These are phyloP conservation scores for Sycophila texana DNA, from an alignment of 2,888 invertebrate genomes.

Conservation along the genomic window DNA sequence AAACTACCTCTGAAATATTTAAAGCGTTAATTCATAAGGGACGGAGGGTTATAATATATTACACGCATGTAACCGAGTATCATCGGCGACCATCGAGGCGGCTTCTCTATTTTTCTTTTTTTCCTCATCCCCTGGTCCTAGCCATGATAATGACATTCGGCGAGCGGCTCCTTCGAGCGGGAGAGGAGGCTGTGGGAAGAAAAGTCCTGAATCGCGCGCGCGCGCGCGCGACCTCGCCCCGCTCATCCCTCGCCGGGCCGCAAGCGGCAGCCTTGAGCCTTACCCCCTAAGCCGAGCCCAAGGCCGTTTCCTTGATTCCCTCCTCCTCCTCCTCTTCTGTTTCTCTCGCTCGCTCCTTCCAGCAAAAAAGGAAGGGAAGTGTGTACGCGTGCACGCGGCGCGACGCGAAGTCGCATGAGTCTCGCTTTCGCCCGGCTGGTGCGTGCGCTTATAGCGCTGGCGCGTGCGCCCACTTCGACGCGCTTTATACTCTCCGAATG, in stretches of 20 bases:
- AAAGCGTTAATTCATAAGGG: no score
- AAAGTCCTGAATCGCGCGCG: not conserved
- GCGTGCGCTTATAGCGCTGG: not conserved
- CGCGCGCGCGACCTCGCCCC: not conserved
- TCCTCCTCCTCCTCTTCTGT: not conserved
- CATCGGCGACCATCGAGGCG: not conserved
- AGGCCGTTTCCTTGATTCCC: constrained; percentile 37
- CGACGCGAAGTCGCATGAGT: constrained; percentile 38
- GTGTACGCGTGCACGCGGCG: constrained; percentile 24
- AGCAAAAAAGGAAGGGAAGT: constrained; percentile 9
- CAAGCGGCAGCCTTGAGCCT: constrained; percentile 22
- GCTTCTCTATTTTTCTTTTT: not conserved
- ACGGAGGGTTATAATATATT: not conserved
- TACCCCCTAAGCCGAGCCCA: constrained; percentile 37
- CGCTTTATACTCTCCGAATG: not conserved
- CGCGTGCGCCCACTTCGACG: not conserved
- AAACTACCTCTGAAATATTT: no score
- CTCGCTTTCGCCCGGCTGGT: not conserved
- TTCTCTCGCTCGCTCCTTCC: not conserved
- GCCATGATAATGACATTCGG: no score
- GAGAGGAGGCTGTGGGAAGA: no score
- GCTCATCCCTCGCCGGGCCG: not conserved
- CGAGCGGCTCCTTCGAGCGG: not conserved
- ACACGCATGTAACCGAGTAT: not conserved
- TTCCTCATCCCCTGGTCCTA: no score